Percentiles rank a stretch among this genome's conserved stretches.
Evolutionary conservation across 2,797 vertebrate species (phyloP).

Genomic region (Cirrhinus mrigala): DNA sequence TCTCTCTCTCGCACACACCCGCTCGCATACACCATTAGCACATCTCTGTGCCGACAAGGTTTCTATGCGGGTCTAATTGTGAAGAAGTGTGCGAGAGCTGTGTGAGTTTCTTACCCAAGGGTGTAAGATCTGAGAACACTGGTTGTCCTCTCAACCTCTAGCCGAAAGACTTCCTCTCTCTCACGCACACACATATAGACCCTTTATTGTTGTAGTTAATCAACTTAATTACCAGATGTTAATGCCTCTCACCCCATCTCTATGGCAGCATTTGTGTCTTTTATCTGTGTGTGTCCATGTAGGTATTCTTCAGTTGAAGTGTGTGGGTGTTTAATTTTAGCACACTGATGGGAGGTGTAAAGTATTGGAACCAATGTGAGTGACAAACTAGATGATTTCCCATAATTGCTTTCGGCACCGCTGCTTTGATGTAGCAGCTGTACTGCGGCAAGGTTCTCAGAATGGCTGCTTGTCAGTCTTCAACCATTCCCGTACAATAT

Average conservation of each 20-base stretch:
- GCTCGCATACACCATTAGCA: constrained; percentile 51
- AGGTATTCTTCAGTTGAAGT: constrained; percentile 39
- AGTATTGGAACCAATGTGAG: constrained; percentile 75
- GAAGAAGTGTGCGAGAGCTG: constrained; percentile 45
- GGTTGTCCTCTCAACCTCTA: constrained; percentile 34
- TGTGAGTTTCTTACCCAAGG: constrained; percentile 47
- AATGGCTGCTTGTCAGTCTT: constrained; percentile 37
- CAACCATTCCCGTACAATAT: constrained; percentile 45
- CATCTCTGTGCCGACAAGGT: constrained; percentile 28
- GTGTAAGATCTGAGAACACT: constrained; percentile 40
- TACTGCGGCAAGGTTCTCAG: constrained; percentile 44
- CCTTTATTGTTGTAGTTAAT: constrained; percentile 26
- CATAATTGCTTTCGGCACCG: constrained; percentile 76
- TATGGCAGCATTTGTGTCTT: constrained; percentile 58
- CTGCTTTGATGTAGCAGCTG: constrained; percentile 72
- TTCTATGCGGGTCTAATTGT: constrained; percentile 57
- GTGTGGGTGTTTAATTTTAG: constrained; percentile 54
- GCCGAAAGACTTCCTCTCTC: background rate
- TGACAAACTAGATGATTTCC: constrained; percentile 75
- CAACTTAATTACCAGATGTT: constrained; percentile 63
- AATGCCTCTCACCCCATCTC: constrained; percentile 46
- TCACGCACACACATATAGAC: background rate
- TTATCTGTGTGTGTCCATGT: constrained; percentile 31
- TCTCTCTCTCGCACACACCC: background rate
- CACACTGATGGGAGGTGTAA: constrained; percentile 56